These are phyloP conservation scores for Syrrhaptes paradoxus DNA, from an alignment of 2,113 vertebrate genomes.

Conservation along the genomic window DNA sequence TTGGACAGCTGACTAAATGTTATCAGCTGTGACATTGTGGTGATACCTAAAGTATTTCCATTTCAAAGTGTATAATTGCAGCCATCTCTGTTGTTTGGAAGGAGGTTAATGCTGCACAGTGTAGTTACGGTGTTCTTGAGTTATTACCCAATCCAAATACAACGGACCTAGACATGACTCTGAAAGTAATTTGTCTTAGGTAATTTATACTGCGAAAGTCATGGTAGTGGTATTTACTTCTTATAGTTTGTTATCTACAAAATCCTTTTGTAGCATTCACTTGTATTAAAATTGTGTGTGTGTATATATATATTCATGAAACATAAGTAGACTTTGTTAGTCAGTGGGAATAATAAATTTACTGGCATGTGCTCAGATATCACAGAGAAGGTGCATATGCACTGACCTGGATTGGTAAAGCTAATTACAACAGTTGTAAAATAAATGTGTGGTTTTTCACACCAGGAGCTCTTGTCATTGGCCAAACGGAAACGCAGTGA, in stretches of 20 bases:
- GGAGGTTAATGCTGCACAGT: not conserved
- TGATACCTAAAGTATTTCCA: not conserved
- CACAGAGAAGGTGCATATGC: not conserved
- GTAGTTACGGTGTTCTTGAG: not conserved
- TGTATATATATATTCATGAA: not conserved
- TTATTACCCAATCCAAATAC: not conserved
- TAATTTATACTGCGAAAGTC: not conserved
- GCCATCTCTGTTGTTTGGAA: not conserved
- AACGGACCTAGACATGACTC: not conserved
- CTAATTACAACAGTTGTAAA: not conserved
- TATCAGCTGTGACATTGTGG: not conserved
- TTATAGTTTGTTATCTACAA: not conserved
- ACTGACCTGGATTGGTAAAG: not conserved
- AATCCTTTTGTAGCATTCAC: not conserved
- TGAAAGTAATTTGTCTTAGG: not conserved
- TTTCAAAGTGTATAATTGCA: not conserved
- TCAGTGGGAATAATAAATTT: not conserved
- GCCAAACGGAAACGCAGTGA: slow-evolving; percentile 96
- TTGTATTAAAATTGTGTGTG: not conserved
- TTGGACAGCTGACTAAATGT: not conserved
- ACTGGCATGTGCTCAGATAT: not conserved
- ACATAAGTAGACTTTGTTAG: not conserved
- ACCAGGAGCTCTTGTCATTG: slow-evolving; percentile 91
- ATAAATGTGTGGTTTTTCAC: not conserved
- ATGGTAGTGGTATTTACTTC: not conserved